Conservation (phyloP, 2,888 invertebrate genomes). For the Pachymerium ferrugineum region DNA sequence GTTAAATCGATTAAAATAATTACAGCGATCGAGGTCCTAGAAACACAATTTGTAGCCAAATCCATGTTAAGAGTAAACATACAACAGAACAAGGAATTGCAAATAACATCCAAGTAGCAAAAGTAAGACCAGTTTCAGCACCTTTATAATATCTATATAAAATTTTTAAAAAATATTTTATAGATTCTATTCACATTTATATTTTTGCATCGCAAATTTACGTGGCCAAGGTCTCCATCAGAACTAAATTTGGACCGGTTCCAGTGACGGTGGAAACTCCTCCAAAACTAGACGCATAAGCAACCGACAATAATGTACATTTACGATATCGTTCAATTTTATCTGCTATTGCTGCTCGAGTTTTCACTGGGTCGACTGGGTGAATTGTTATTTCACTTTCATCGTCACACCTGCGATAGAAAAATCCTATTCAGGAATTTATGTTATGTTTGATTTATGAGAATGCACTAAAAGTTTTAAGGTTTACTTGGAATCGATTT, state of each 20-base stretch:
- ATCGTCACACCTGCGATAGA: too few relatives aligned
- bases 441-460: too few relatives aligned
- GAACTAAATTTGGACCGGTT: slow-evolving; percentile 48
- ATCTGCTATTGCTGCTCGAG: background rate
- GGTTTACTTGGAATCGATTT: too few relatives aligned
- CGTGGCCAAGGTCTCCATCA: slow-evolving; percentile 43
- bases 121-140: slow-evolving; percentile 59
- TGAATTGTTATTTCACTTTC: background rate
- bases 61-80: slow-evolving; percentile 68
- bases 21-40: slow-evolving; percentile 1
- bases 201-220: background rate
- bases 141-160: background rate
- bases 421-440: too few relatives aligned
- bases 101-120: slow-evolving; percentile 80
- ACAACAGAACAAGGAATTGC: slow-evolving; percentile 75
- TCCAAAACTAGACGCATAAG: slow-evolving; percentile 48
- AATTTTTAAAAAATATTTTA: too few relatives aligned
- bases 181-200: too few relatives aligned
- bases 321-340: background rate
- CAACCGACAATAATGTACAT: slow-evolving; percentile 37
- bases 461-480: too few relatives aligned
- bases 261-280: slow-evolving; percentile 49
- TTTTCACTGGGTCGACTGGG: background rate
- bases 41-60: slow-evolving; percentile 59
- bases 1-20: too few relatives aligned